Evolutionary conservation across 2,888 invertebrate genomes (phyloP).

Genomic region (Nomada fucata): DNA sequence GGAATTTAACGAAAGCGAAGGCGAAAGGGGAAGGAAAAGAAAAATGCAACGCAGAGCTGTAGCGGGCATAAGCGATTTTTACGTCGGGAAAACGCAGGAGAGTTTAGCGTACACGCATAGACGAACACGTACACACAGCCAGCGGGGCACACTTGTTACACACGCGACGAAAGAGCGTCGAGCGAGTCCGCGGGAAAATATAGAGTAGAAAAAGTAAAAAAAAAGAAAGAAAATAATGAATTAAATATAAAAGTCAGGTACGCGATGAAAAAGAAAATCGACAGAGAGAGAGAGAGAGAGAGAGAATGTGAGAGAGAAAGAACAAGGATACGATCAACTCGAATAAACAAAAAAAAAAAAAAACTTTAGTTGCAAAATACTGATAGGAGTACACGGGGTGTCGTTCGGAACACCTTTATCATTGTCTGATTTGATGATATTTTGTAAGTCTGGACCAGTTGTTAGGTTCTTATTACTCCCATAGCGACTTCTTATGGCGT

Average conservation of each 20-base stretch:
- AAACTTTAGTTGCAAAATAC: constrained; percentile 76
- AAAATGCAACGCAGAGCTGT: background rate
- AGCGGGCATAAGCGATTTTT: constrained; percentile 8
- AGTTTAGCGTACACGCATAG: background rate
- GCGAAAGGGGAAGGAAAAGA: background rate
- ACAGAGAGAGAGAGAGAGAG: background rate
- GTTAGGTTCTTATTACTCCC: constrained; percentile 83
- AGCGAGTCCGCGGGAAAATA: constrained; percentile 30
- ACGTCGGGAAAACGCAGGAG: constrained; percentile 1
- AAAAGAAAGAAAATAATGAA: constrained; percentile 17
- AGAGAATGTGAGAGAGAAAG: constrained; percentile 40
- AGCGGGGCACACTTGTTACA: background rate
- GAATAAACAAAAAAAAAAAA: constrained; percentile 41
- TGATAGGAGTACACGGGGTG: constrained; percentile 76
- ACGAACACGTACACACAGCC: background rate
- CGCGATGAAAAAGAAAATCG: background rate
- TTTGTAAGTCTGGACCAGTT: constrained; percentile 83
- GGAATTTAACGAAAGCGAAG: background rate
- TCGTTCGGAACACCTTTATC: constrained; percentile 77
- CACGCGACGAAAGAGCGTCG: constrained; percentile 1
- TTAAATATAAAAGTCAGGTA: constrained; percentile 25
- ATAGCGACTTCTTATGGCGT: constrained; percentile 83
- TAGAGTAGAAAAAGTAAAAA: constrained; percentile 14
- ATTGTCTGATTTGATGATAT: constrained; percentile 83
- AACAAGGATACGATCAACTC: constrained; percentile 70